A percentile compares a stretch with the other conserved stretches of the same genome.
These are phyloP conservation scores for Echinometra lucunter DNA, from an alignment of 53 echinoderm and acorn worm species.

Conservation along the genomic window DNA sequence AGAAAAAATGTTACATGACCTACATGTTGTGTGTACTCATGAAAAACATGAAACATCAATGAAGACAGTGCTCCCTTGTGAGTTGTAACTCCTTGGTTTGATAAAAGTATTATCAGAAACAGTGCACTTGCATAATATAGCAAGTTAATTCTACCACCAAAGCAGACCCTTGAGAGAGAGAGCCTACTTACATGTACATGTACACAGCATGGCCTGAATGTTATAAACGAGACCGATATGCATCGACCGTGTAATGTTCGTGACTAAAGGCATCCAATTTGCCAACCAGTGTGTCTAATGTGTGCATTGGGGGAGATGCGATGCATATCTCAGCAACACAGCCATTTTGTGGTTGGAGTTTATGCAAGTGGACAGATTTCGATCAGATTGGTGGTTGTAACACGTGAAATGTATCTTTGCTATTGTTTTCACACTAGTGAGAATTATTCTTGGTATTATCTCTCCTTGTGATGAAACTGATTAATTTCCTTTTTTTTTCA, in stretches of 20 bases:
- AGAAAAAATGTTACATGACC: neutral
- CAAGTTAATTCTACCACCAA: neutral
- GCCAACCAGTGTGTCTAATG: neutral
- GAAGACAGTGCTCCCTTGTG: neutral
- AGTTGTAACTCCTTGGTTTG: neutral
- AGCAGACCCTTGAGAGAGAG: neutral
- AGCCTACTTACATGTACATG: neutral
- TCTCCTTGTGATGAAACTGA: too few species aligned
- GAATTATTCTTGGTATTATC: neutral
- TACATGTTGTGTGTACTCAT: neutral
- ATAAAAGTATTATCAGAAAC: neutral
- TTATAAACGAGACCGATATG: neutral
- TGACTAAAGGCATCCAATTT: neutral
- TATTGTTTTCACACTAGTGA: neutral
- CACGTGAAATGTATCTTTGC: neutral
- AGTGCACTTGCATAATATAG: neutral
- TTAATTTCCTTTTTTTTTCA: too few species aligned
- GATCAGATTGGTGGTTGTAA: neutral
- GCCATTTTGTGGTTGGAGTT: neutral
- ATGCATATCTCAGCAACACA: neutral
- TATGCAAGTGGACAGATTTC: neutral
- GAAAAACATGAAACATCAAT: neutral
- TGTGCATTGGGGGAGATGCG: neutral
- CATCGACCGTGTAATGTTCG: neutral
- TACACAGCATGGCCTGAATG: neutral